These are phyloP conservation scores for Abscondita cerata DNA, from an alignment of 2,888 invertebrate genomes.

Conservation along the genomic window DNA sequence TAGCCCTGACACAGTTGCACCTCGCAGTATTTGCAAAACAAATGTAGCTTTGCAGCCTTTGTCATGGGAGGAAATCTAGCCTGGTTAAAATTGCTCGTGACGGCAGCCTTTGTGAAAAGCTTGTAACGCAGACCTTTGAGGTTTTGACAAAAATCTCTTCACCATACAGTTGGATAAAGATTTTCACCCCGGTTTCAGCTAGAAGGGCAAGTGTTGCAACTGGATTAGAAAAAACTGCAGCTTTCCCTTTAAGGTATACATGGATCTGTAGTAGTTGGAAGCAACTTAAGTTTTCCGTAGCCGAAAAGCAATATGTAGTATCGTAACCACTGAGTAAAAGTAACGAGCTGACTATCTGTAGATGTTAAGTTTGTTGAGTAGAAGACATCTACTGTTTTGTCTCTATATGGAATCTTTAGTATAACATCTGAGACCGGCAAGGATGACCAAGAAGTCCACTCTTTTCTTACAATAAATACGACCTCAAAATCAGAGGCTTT, in stretches of 20 bases:
- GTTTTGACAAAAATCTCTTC: background rate
- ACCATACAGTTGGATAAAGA: background rate
- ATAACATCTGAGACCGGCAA: background rate
- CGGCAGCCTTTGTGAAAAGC: no score
- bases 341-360: background rate
- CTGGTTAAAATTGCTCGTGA: no score
- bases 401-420: conserved; percentile 3
- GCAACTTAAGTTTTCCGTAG: conserved; percentile 1
- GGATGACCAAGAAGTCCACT: conserved; percentile 1
- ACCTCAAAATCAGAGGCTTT: background rate
- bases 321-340: background rate
- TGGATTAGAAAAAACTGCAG: background rate
- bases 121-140: no score
- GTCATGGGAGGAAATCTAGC: no score
- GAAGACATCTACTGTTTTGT: background rate
- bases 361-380: conserved; percentile 2
- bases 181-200: background rate
- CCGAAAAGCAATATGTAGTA: background rate
- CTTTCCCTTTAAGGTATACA: background rate
- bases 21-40: no score
- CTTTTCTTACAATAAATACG: background rate
- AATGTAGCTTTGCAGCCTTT: no score
- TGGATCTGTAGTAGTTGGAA: background rate
- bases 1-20: background rate
- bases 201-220: background rate